A percentile compares a stretch with the other conserved stretches of the same genome.
These are phyloP conservation scores for Acleris laterana DNA, from an alignment of 2,888 invertebrate genomes.

Conservation along the genomic window DNA sequence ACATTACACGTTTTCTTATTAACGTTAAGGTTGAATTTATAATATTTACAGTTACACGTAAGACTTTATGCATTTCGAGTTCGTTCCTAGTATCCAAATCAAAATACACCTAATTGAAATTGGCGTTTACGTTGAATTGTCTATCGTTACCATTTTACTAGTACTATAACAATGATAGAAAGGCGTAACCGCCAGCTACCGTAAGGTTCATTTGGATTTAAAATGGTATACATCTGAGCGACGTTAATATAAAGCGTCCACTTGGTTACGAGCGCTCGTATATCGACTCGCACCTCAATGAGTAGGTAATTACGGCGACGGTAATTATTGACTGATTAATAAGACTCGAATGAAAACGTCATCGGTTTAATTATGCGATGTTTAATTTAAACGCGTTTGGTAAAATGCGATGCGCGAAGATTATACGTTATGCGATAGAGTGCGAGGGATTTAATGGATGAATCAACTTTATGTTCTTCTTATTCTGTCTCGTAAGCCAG, in stretches of 20 bases:
- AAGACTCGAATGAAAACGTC: background rate
- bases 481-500: no score
- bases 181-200: no score
- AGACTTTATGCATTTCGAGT: background rate
- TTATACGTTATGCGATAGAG: no score
- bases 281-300: conserved; percentile 10
- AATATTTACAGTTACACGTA: background rate
- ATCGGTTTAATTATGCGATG: background rate
- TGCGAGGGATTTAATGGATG: no score
- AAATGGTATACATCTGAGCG: background rate
- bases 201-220: no score
- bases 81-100: no score
- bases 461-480: no score
- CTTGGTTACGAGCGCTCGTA: conserved; percentile 9
- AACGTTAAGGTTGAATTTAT: background rate
- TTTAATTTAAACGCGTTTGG: background rate
- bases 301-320: conserved; percentile 4
- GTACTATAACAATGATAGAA: no score
- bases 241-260: conserved; percentile 11
- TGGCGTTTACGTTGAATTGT: no score
- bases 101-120: no score
- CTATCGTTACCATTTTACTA: no score
- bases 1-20: background rate
- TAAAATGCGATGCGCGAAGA: background rate
- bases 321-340: conserved; percentile 8